These are phyloP conservation scores for Arrhamphus sclerolepis DNA, from an alignment of 2,797 vertebrate species.

Conservation along the genomic window DNA sequence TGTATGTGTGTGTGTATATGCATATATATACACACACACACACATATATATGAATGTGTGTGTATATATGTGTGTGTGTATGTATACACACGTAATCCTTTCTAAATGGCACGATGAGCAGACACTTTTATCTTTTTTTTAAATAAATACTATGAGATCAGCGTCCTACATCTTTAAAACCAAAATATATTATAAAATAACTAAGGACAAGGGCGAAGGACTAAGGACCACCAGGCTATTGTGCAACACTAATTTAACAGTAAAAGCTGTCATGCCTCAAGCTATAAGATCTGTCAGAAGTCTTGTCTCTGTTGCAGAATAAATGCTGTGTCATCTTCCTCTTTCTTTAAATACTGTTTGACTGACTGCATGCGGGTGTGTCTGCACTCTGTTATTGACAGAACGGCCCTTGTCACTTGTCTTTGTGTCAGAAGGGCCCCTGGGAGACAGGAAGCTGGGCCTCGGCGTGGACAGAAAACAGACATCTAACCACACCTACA, in stretches of 20 bases:
- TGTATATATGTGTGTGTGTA: too few relatives aligned
- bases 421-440: conserved; percentile 54
- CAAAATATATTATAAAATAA: neutral
- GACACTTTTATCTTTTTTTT: too few relatives aligned
- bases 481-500: conserved; percentile 63
- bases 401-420: conserved; percentile 64
- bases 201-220: too few relatives aligned
- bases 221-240: neutral
- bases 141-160: too few relatives aligned
- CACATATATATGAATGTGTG: too few relatives aligned
- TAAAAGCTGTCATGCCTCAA: neutral
- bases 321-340: conserved; percentile 69
- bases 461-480: conserved; percentile 53
- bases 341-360: conserved; percentile 51
- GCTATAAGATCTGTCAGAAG: conserved; percentile 34
- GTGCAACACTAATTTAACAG: neutral
- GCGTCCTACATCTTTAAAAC: too few relatives aligned
- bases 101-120: too few relatives aligned
- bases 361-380: conserved; percentile 64
- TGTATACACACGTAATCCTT: too few relatives aligned
- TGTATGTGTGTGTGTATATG: too few relatives aligned
- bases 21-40: too few relatives aligned
- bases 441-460: conserved; percentile 67
- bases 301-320: conserved; percentile 33
- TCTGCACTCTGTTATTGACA: conserved; percentile 60